These are phyloP conservation scores for Corythucha ciliata DNA, from an alignment of 2,888 invertebrate genomes.

Conservation along the genomic window DNA sequence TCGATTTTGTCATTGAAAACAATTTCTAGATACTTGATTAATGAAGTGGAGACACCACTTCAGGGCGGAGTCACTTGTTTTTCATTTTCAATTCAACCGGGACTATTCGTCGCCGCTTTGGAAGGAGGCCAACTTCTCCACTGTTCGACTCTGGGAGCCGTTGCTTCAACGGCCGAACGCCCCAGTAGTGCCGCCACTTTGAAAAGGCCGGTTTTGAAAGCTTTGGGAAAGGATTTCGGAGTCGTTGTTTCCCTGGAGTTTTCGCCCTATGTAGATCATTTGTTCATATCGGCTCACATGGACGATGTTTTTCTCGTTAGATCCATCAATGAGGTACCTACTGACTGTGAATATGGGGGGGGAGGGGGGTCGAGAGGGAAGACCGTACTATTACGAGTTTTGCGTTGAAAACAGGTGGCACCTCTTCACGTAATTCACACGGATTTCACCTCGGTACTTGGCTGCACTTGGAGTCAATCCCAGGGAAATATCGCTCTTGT, in stretches of 20 bases:
- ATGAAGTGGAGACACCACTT: constrained; percentile 14
- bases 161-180: neutral
- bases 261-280: constrained; percentile 26
- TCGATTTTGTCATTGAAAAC: no score
- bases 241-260: constrained; percentile 23
- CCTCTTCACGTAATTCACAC: constrained; percentile 20
- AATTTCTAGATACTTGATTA: constrained; percentile 24
- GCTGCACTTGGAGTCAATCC: constrained; percentile 30
- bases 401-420: constrained; percentile 1
- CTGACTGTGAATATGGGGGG: neutral
- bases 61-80: constrained; percentile 30
- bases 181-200: constrained; percentile 11
- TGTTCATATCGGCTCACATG: constrained; percentile 21
- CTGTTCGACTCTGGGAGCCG: constrained; percentile 26
- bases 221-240: constrained; percentile 17
- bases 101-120: constrained; percentile 30
- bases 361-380: neutral
- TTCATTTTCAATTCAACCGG: constrained; percentile 29
- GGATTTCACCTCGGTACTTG: constrained; percentile 21
- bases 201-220: constrained; percentile 18
- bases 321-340: constrained; percentile 24
- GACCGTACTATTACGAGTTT: neutral
- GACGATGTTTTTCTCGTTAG: constrained; percentile 22
- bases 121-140: constrained; percentile 32
- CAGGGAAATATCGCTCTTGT: constrained; percentile 28